These are phyloP conservation scores for Melangyna quadrimaculata DNA, from an alignment of 2,888 invertebrate species.

Conservation along the genomic window DNA sequence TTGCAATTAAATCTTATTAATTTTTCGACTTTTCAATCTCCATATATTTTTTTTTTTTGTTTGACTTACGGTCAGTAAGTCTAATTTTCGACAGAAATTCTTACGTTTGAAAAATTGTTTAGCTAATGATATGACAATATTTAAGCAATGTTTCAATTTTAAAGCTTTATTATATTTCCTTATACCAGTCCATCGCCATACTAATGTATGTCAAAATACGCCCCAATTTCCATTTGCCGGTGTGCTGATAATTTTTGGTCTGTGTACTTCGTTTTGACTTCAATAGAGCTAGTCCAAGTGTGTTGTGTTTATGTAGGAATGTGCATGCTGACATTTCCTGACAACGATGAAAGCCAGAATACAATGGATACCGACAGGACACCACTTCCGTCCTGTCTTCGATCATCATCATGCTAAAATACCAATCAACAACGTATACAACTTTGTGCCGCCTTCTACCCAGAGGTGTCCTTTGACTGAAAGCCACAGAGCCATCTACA, in stretches of 20 bases:
- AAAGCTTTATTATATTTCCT: not conserved
- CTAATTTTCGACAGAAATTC: too few species aligned
- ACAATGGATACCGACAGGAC: slow-evolving; percentile 30
- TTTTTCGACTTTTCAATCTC: too few species aligned
- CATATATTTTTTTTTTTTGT: too few species aligned
- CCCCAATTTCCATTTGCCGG: not conserved
- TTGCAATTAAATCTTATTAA: too few species aligned
- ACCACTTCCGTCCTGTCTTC: slow-evolving; percentile 43
- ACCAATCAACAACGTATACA: not conserved
- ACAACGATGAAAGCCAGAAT: slow-evolving; percentile 35
- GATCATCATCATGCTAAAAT: not conserved
- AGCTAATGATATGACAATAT: too few species aligned
- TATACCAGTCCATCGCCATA: too few species aligned
- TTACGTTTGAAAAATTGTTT: too few species aligned
- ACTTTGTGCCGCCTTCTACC: not conserved
- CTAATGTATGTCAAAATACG: not conserved
- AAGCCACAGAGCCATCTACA: not conserved
- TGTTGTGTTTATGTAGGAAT: not conserved
- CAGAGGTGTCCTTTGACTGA: not conserved
- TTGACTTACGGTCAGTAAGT: too few species aligned
- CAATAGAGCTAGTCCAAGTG: slow-evolving; percentile 44
- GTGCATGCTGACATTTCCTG: slow-evolving; percentile 44
- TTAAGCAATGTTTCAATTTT: too few species aligned
- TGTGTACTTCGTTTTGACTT: slow-evolving; percentile 6
- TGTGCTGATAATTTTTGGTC: not conserved